A percentile compares a stretch with the other conserved stretches of the same genome.
Evolutionary conservation across 2,797 vertebrate species (phyloP).

Genomic region (Schizothorax lantsangensis): DNA sequence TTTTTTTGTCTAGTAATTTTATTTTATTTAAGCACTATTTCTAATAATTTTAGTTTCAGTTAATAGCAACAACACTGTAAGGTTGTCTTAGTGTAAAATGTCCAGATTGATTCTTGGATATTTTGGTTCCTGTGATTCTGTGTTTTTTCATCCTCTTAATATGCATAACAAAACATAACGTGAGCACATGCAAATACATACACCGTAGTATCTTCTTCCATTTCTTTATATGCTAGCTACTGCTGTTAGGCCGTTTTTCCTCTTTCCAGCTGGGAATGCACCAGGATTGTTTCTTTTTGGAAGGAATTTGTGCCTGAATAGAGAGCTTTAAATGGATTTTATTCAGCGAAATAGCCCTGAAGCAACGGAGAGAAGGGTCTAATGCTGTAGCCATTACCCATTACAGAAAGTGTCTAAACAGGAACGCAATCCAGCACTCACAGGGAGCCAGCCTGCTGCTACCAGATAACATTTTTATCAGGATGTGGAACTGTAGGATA

Average conservation of each 20-base stretch:
- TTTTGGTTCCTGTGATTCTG: neutral
- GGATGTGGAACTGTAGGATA: constrained; percentile 44
- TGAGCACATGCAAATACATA: constrained; percentile 9
- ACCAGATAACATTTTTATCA: constrained; percentile 58
- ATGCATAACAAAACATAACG: neutral
- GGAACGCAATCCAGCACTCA: constrained; percentile 20
- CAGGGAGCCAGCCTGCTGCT: constrained; percentile 38
- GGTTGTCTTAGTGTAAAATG: too few species aligned
- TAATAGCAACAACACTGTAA: too few species aligned
- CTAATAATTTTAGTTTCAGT: neutral
- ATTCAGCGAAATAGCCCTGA: constrained; percentile 26
- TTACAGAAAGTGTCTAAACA: constrained; percentile 42
- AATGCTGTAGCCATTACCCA: constrained; percentile 39
- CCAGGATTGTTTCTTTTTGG: constrained; percentile 20
- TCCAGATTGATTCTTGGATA: neutral
- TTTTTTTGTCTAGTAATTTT: too few species aligned
- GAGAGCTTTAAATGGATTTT: constrained; percentile 48
- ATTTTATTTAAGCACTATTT: neutral
- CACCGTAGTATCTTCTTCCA: neutral
- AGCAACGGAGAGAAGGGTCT: constrained; percentile 27
- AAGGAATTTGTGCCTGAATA: constrained; percentile 33
- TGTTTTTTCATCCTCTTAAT: neutral
- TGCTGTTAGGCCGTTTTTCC: constrained; percentile 1
- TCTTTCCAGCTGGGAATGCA: constrained; percentile 33
- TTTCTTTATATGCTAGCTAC: neutral